Conservation (phyloP, 2,113 vertebrate species). For the Neoarius graeffei region DNA sequence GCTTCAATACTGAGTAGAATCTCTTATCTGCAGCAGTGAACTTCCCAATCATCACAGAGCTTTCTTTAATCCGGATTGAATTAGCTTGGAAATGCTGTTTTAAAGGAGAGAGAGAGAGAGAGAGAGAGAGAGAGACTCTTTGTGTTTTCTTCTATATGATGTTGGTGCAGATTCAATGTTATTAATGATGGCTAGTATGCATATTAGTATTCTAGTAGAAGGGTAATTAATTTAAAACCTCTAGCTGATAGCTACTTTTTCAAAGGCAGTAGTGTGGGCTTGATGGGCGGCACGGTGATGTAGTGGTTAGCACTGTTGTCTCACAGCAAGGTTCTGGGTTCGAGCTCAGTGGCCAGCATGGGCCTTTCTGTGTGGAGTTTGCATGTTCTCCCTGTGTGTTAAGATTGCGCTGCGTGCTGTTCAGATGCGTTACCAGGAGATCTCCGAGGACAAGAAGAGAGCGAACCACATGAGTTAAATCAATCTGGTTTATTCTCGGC, state of each 20-base stretch:
- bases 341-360: no score
- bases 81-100: background rate
- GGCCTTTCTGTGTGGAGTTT: no score
- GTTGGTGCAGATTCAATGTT: background rate
- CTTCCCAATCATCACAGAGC: background rate
- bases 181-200: background rate
- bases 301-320: no score
- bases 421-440: no score
- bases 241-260: no score
- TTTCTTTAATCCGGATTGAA: background rate
- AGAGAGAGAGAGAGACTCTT: background rate
- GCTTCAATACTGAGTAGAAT: background rate
- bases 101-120: background rate
- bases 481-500: no score
- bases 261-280: background rate
- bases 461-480: no score
- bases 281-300: no score
- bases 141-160: background rate
- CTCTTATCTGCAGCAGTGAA: background rate
- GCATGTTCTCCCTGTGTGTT: no score
- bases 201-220: background rate
- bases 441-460: no score
- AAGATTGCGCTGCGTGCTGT: no score
- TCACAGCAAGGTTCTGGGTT: no score
- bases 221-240: background rate